Percentiles rank a stretch among this genome's conserved stretches.
phyloP scores from a whole-genome alignment of 2,797 vertebrate genomes.

The Notoglanidium macrostoma region DNA sequence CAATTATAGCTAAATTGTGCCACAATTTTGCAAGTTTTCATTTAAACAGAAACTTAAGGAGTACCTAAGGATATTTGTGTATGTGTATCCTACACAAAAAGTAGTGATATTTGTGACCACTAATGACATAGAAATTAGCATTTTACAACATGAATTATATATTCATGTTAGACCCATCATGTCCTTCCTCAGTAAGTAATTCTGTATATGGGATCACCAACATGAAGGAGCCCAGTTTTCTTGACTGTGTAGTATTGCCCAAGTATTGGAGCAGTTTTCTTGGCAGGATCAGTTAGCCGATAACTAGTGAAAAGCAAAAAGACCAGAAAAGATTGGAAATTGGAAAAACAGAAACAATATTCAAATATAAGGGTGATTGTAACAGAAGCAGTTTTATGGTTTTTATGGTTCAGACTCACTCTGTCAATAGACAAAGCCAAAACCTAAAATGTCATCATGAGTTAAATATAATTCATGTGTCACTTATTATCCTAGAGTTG shows the following conservation, averaged over 20 bases:
- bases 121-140: neutral
- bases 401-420: neutral
- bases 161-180: neutral
- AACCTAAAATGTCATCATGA: neutral
- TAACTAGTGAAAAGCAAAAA: conserved; percentile 76
- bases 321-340: neutral
- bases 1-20: neutral
- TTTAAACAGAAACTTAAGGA: neutral
- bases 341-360: neutral
- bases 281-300: conserved; percentile 82
- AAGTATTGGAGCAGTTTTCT: conserved; percentile 82
- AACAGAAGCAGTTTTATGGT: too few relatives aligned
- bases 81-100: neutral
- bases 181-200: conserved; percentile 66
- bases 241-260: conserved; percentile 85
- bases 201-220: conserved; percentile 87
- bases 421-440: neutral
- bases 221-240: conserved; percentile 79
- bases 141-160: neutral
- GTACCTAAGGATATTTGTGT: too few relatives aligned
- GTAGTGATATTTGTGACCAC: neutral
- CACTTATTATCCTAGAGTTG: conserved; percentile 26
- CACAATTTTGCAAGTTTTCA: neutral
- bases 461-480: conserved; percentile 2
- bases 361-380: neutral